Evolutionary conservation across 2,888 invertebrate genomes (phyloP), one percentile per base, ranked within the genome.

Genomic region (Chymomyza procnemis): DNA sequence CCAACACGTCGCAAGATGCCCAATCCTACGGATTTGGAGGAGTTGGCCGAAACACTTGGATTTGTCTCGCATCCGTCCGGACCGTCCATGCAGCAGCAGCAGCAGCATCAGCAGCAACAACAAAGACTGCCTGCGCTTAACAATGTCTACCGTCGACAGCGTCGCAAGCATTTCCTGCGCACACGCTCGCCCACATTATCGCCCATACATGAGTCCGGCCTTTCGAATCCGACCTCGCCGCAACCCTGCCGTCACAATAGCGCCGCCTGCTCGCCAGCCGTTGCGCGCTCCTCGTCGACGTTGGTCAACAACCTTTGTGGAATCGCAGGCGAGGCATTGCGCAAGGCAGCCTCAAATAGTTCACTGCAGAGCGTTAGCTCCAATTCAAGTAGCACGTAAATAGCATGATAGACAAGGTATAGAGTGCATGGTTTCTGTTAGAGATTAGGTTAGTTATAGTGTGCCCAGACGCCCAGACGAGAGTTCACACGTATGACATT

Each of bases 161-260:
- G 88, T 70, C 91, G 87, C 75, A 92, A 90, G 81, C 92, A 88
- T 88, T 92, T 86, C 84, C 66, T 93, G 85, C 89, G 93, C 86
- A 88, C 91, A 69, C 83, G 93, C 87, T 91, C 93, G 34, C 93
- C 93, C 46, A 92, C 93, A 46, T 89, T 95, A 66, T 94, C 94
- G 64, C 95, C 95, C 34, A 95, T 95, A 64, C 93, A 94, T 68
- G 95, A 95, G 83, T 94, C 94, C 56, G 95, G 95, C 34, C 91
- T 94, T 18, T 94, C 94, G 57, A 95, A 95, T 91, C 94, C 94
- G 1, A 93, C 94, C 16, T 94, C 94, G 66, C 94, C 94, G 1
- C 91, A 92, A 70, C 89, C 91, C 3, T 88, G 91, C 76, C 89
- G 92, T 22, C 92, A 92, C 73, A 90, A 89, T 21, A 58, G 73